Evolutionary conservation across 2,113 vertebrate species (phyloP).

Genomic region (Bolborhynchus lineola): DNA sequence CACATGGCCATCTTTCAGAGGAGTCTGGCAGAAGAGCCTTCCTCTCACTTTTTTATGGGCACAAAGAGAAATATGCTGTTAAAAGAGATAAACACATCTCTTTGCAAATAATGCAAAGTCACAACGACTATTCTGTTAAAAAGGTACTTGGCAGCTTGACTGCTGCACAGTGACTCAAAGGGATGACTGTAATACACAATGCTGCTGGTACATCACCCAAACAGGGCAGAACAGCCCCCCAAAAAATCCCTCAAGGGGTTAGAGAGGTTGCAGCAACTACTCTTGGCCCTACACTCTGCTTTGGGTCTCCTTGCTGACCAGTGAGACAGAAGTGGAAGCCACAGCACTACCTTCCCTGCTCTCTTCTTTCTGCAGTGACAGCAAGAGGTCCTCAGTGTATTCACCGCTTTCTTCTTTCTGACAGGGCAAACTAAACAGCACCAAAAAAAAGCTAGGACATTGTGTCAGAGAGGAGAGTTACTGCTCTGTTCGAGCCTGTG

Average conservation of each 20-base stretch:
- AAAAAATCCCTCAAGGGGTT: neutral
- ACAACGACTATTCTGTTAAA: neutral
- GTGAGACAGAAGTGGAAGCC: neutral
- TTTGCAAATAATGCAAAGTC: neutral
- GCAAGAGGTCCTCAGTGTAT: neutral
- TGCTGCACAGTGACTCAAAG: neutral
- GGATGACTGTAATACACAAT: neutral
- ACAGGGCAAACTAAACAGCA: neutral
- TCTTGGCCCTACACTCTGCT: neutral
- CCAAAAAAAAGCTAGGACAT: neutral
- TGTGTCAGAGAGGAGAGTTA: neutral
- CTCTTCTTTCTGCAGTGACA: neutral
- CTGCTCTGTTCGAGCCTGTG: neutral
- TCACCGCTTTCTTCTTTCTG: neutral
- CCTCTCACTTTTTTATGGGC: neutral
- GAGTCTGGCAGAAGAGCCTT: neutral
- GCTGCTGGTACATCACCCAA: rapidly evolving
- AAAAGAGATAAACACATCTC: neutral
- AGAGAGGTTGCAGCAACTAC: neutral
- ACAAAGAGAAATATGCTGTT: neutral
- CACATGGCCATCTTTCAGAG: neutral
- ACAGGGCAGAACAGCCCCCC: neutral
- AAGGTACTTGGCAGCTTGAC: neutral
- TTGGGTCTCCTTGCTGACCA: neutral
- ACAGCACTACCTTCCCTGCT: neutral